Conservation (phyloP, 2,113 vertebrate genomes). For the Phyllopteryx taeniolatus region DNA sequence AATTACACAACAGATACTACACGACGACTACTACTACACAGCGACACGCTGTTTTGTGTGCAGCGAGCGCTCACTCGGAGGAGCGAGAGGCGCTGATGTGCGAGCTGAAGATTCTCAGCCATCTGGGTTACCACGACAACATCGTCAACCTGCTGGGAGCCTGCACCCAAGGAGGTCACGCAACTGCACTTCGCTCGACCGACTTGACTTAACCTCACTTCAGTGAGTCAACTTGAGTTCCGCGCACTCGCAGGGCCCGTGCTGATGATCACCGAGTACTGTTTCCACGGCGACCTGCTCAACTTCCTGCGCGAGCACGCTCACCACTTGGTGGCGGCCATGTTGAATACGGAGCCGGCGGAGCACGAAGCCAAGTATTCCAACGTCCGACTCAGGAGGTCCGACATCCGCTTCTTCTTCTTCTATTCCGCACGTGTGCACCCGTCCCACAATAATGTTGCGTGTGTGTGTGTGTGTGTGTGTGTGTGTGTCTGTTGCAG, state of each 20-base stretch:
- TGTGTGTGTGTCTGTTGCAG: slow-evolving; percentile 51
- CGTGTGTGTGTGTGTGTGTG: not conserved
- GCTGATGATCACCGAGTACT: slow-evolving; percentile 96
- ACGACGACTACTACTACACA: not conserved
- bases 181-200: not conserved
- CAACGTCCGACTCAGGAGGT: slow-evolving; percentile 60
- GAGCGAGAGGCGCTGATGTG: slow-evolving; percentile 96
- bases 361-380: slow-evolving; percentile 66
- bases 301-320: slow-evolving; percentile 86
- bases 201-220: not conserved
- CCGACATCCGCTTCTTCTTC: not conserved
- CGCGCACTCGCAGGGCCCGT: slow-evolving; percentile 79
- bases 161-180: slow-evolving; percentile 86
- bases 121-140: slow-evolving; percentile 91
- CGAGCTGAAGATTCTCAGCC: slow-evolving; percentile 96
- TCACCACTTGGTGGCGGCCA: slow-evolving; percentile 76
- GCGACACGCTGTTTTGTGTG: not conserved
- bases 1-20: not conserved
- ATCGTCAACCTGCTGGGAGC: slow-evolving; percentile 96
- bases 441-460: too few relatives aligned
- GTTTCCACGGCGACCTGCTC: slow-evolving; percentile 89
- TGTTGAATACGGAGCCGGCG: slow-evolving; percentile 64
- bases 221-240: too few relatives aligned
- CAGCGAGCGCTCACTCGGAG: slow-evolving; percentile 86
- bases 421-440: rapidly evolving